Evolutionary conservation across 2,888 invertebrate genomes (phyloP).

Genomic region (Chrysotoxum bicinctum): DNA sequence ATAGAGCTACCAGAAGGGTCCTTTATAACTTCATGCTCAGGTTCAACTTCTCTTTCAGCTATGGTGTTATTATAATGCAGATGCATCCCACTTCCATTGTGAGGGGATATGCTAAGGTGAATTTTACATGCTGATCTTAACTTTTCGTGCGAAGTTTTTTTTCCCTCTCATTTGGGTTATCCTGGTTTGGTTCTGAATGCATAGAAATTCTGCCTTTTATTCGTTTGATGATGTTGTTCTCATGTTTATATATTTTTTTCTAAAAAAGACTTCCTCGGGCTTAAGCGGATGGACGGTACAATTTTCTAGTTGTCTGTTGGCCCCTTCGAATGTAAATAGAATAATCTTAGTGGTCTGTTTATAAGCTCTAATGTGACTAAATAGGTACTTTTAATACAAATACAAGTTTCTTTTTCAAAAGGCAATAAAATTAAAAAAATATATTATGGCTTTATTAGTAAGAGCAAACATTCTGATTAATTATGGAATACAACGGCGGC

Average conservation of each 20-base stretch:
- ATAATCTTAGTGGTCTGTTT: slow-evolving; percentile 27
- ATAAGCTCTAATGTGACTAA: background rate
- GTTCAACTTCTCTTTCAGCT: slow-evolving; percentile 1
- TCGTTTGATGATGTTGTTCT: background rate
- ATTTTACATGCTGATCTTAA: background rate
- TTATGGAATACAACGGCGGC: too few species aligned
- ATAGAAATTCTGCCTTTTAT: slow-evolving; percentile 1
- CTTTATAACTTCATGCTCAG: slow-evolving; percentile 29
- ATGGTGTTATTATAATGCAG: slow-evolving; percentile 19
- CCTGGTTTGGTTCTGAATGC: background rate
- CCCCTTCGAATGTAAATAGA: slow-evolving; percentile 37
- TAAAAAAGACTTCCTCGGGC: background rate
- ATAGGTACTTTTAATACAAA: too few species aligned
- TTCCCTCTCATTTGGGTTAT: background rate
- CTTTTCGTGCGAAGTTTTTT: slow-evolving; percentile 14
- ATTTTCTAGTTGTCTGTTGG: background rate
- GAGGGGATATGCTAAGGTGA: background rate
- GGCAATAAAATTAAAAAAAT: too few species aligned
- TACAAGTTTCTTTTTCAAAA: too few species aligned
- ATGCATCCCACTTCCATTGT: background rate
- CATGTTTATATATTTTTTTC: background rate
- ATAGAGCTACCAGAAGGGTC: background rate
- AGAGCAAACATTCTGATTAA: too few species aligned
- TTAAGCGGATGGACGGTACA: background rate
- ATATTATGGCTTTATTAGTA: too few species aligned